Evolutionary conservation across 1,140 invertebrate species (phyloP), one percentile per base, ranked within the genome.

Genomic region (Bilobella aurantiaca): DNA sequence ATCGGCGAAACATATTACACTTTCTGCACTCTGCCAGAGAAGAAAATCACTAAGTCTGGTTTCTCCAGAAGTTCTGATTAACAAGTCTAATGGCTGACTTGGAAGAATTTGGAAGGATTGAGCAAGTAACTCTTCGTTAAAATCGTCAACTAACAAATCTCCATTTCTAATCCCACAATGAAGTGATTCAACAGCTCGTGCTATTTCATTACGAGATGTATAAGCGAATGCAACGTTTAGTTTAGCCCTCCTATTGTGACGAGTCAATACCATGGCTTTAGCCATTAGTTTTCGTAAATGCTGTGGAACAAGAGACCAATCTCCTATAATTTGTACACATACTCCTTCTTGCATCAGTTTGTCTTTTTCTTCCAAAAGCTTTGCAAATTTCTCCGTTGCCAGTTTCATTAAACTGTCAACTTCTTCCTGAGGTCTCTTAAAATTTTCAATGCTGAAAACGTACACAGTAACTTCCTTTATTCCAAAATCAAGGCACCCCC

Each of bases 1-100:
- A 70, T 89, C 80, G 2, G 85, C 82, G 76, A 93, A 93, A 74
- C 87, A 86, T 28, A 92, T 74, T 57, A 86, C 84, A 28, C 85
- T 84, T 62, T 82, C 81, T 42, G 83, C 82, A 47, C 83, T 79
- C 86, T 86, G 85, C 93, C 93, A 98, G 63, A 98, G 78, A 67
- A 98, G 81, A 76, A 97, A 99, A 79, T 99, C 96, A 75, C 93
- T 96, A 0, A 99, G 81, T 69, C 96, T 81, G 1, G 88, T 84
- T 82, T 98, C 96, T 27, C 95, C 95, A 0, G 96, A 98, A n/a
- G 96, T 98, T 72, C 96, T 82, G 34, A 99, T 86, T 3, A 98
- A 78, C 61, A 99, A 77, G 78, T 98, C 95, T 23, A 92, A 88
- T 69, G 86, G 80, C 16, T 81, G 79, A 21, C 87, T 87, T 34